Evolutionary conservation across 2,888 invertebrate species (phyloP).

Genomic region (Scaptomyza reducta): DNA sequence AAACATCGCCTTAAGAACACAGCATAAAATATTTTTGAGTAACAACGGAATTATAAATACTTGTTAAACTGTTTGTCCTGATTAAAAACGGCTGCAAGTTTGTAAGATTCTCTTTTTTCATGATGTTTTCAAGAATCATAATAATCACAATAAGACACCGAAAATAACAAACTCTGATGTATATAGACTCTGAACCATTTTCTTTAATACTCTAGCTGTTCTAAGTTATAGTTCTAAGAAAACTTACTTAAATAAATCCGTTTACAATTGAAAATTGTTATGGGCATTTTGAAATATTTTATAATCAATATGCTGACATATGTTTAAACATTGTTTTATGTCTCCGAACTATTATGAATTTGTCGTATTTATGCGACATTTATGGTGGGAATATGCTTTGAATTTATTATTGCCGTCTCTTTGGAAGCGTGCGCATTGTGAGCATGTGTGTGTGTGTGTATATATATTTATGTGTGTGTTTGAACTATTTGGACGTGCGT

Average conservation of each 20-base stretch:
- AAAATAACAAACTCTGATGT: no score
- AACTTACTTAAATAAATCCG: no score
- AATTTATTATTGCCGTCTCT: conserved; percentile 53
- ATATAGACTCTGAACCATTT: no score
- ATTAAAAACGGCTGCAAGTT: no score
- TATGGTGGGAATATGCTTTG: conserved; percentile 71
- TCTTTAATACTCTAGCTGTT: no score
- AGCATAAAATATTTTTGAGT: background rate
- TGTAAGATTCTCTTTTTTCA: no score
- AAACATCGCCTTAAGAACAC: conserved; percentile 4
- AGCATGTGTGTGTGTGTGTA: background rate
- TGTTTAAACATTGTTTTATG: conserved; percentile 36
- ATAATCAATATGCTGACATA: background rate
- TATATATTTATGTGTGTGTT: conserved; percentile 23
- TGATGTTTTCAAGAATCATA: no score
- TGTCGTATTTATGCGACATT: conserved; percentile 64
- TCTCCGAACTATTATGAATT: conserved; percentile 37
- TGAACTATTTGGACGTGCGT: conserved; percentile 43
- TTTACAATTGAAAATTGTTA: no score
- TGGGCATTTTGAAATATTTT: background rate
- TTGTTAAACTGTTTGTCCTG: background rate
- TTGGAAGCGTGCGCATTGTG: conserved; percentile 22
- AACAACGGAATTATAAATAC: background rate
- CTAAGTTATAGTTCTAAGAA: no score
- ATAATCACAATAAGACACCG: no score